A percentile compares a stretch with the other conserved stretches of the same genome.
These are phyloP conservation scores for Bimastos eiseni DNA, from an alignment of 2,888 invertebrate species.

Conservation along the genomic window DNA sequence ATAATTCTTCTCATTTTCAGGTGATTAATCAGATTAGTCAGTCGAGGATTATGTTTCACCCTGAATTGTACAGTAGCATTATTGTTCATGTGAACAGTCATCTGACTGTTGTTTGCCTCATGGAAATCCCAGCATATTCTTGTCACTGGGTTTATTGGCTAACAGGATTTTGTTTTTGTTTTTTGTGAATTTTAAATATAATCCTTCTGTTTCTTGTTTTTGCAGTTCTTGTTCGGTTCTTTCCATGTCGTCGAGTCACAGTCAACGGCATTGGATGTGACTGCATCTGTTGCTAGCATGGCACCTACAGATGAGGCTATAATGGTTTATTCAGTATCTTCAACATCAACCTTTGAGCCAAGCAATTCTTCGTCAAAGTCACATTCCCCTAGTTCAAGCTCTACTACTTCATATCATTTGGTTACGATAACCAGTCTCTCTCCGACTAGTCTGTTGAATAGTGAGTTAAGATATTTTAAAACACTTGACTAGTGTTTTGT, in stretches of 20 bases:
- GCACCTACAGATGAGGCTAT: not conserved
- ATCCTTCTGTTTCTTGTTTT: not conserved
- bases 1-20: not conserved
- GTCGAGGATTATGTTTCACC: not conserved
- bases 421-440: not conserved
- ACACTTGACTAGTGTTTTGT: not conserved
- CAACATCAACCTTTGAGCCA: not conserved
- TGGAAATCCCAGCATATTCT: not conserved
- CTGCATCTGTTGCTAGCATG: not conserved
- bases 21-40: not conserved
- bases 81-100: not conserved
- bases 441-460: not conserved
- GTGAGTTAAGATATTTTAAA: constrained; percentile 3
- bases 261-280: not conserved
- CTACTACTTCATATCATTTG: not conserved
- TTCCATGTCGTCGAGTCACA: not conserved
- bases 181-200: not conserved
- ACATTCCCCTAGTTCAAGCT: not conserved
- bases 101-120: not conserved
- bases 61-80: not conserved
- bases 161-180: not conserved
- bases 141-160: not conserved
- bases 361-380: not conserved
- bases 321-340: not conserved
- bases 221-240: not conserved